A percentile compares a stretch with the other conserved stretches of the same genome.
phyloP scores from a whole-genome alignment of 2,888 invertebrate species.

The Xanthia icteritia region DNA sequence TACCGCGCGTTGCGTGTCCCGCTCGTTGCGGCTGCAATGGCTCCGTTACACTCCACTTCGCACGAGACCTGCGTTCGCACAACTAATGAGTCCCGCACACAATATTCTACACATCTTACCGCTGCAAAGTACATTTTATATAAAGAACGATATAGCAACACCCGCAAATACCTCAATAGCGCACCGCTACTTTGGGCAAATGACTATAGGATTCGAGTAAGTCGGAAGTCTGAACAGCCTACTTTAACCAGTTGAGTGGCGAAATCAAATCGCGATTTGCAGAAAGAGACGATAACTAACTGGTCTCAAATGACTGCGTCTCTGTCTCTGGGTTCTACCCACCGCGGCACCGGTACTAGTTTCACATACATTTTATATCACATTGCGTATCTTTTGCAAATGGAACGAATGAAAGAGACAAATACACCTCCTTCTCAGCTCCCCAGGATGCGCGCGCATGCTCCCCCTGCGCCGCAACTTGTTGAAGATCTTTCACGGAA shows the following conservation, averaged over 20 bases:
- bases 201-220: background rate
- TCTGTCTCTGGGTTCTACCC: constrained; percentile 29
- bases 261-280: constrained; percentile 23
- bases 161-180: background rate
- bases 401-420: constrained; percentile 37
- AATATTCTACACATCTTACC: constrained; percentile 57
- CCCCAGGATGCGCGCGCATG: constrained; percentile 75
- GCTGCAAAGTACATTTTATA: constrained; percentile 33
- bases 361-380: constrained; percentile 43
- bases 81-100: constrained; percentile 70
- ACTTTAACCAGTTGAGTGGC: constrained; percentile 7
- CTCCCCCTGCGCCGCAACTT: constrained; percentile 70
- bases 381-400: constrained; percentile 41
- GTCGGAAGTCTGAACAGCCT: constrained; percentile 14
- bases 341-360: constrained; percentile 21
- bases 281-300: constrained; percentile 18
- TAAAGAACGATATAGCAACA: constrained; percentile 34
- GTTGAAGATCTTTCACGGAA: constrained; percentile 67
- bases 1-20: constrained; percentile 84
- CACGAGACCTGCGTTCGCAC: constrained; percentile 78
- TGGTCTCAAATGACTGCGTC: constrained; percentile 32
- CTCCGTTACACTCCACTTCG: constrained; percentile 86
- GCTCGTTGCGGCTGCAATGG: constrained; percentile 62
- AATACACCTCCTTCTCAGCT: constrained; percentile 42
- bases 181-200: background rate